These are phyloP conservation scores for Drosophila paranaensis DNA, from an alignment of 2,888 invertebrate species.

Conservation along the genomic window DNA sequence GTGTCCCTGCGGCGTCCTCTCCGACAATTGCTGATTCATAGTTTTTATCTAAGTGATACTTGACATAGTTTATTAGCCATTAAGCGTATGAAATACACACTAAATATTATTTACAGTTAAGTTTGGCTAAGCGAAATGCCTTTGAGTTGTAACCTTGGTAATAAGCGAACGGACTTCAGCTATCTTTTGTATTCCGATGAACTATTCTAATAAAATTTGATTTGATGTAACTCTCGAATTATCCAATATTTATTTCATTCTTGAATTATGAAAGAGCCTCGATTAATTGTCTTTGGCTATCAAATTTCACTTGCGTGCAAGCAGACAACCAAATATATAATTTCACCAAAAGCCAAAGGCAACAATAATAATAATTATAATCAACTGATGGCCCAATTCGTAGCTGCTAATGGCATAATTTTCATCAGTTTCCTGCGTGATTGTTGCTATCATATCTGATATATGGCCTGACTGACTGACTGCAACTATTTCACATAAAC, in stretches of 20 bases:
- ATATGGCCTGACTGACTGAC: conserved; percentile 32
- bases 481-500: conserved; percentile 19
- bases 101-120: conserved; percentile 15
- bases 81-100: conserved; percentile 63
- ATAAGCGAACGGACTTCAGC: conserved; percentile 16
- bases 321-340: conserved; percentile 9
- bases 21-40: conserved; percentile 30
- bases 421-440: conserved; percentile 44
- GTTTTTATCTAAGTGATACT: conserved; percentile 70
- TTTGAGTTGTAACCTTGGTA: conserved; percentile 30
- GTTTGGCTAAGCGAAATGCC: conserved; percentile 15
- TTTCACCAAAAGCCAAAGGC: not conserved
- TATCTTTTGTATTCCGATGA: conserved; percentile 37
- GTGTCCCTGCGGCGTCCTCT: conserved; percentile 4
- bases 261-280: conserved; percentile 23
- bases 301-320: conserved; percentile 47
- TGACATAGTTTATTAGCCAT: conserved; percentile 63
- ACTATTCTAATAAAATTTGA: conserved; percentile 44
- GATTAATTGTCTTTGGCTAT: conserved; percentile 70
- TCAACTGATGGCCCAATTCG: conserved; percentile 54
- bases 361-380: not conserved
- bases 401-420: conserved; percentile 53
- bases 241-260: not conserved
- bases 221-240: conserved; percentile 33
- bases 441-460: conserved; percentile 57